These are phyloP conservation scores for Nixonia krombeini DNA, from an alignment of 1,140 invertebrate genomes.

Conservation along the genomic window DNA sequence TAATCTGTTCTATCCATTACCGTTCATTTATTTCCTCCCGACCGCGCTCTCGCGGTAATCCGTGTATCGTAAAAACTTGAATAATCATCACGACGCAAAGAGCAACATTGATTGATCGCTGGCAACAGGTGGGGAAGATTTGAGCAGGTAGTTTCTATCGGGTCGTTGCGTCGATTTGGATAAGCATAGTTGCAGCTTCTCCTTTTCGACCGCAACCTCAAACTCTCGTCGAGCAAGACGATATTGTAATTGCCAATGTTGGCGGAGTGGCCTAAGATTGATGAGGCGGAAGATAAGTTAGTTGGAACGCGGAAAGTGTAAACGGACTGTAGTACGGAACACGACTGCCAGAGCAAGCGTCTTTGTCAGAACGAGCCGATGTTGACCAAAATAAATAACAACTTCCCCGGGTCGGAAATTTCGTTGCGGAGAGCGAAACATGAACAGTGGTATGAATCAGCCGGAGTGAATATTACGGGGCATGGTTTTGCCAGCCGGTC, in stretches of 20 bases:
- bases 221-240: constrained; percentile 67
- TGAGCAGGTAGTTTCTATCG: constrained; percentile 55
- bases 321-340: constrained; percentile 53
- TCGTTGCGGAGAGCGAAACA: too few relatives aligned
- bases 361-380: not conserved
- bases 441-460: too few relatives aligned
- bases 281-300: constrained; percentile 67
- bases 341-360: constrained; percentile 30
- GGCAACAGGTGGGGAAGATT: constrained; percentile 68
- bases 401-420: not conserved
- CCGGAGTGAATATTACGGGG: too few relatives aligned
- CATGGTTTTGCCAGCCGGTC: too few relatives aligned
- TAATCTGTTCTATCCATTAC: constrained; percentile 23
- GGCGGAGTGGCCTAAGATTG: constrained; percentile 68
- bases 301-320: constrained; percentile 59
- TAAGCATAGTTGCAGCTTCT: constrained; percentile 63
- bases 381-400: constrained; percentile 21
- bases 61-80: too few relatives aligned
- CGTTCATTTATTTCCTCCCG: too few relatives aligned
- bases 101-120: constrained; percentile 67
- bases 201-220: constrained; percentile 63
- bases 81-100: constrained; percentile 1
- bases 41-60: too few relatives aligned
- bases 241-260: constrained; percentile 70
- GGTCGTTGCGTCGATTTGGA: constrained; percentile 53